Conservation (phyloP, 2,113 vertebrate genomes). For the Thalassoma bifasciatum region DNA sequence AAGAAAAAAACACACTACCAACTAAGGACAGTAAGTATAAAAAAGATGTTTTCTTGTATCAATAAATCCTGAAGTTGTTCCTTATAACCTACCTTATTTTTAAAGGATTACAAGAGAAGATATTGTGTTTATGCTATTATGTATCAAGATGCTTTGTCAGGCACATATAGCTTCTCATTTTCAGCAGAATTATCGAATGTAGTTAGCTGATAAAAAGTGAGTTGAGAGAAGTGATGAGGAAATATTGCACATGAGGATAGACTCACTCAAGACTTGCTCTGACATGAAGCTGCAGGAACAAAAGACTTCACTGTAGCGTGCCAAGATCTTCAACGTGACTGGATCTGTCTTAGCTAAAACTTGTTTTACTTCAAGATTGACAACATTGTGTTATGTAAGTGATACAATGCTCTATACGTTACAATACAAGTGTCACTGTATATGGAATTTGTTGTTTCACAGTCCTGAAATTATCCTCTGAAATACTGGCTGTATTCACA, state of each 20-base stretch:
- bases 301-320: not conserved
- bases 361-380: not conserved
- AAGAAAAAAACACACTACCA: conserved; percentile 85
- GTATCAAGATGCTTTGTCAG: not conserved
- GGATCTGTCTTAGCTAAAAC: not conserved
- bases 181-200: not conserved
- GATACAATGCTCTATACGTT: not conserved
- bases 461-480: no score
- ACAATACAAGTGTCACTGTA: not conserved
- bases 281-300: not conserved
- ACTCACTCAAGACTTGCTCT: not conserved
- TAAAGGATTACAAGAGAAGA: no score
- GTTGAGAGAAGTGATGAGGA: no score
- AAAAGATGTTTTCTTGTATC: not conserved
- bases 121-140: not conserved
- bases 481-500: not conserved
- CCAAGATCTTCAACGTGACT: not conserved
- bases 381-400: not conserved
- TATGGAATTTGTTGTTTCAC: not conserved
- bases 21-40: conserved; percentile 85
- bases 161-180: not conserved
- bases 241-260: not conserved
- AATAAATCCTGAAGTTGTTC: conserved; percentile 25
- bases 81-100: conserved; percentile 28
- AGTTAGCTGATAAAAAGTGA: no score